phyloP scores from a whole-genome alignment of 2,888 invertebrate genomes.

The Nebria brevicollis region DNA sequence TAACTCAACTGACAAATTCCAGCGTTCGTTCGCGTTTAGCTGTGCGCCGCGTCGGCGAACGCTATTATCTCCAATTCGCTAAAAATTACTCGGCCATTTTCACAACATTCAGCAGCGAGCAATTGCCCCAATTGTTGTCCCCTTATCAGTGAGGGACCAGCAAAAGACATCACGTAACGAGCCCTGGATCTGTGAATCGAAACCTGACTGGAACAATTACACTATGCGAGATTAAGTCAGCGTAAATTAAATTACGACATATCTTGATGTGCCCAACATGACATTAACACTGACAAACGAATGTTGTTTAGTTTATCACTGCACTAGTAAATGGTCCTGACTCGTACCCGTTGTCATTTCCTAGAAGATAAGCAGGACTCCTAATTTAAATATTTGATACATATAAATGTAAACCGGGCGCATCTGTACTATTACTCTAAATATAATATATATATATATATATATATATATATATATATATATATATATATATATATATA shows the following conservation, averaged over 20 bases:
- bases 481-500: too few relatives aligned
- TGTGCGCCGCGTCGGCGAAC: background rate
- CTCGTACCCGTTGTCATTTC: background rate
- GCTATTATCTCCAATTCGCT: background rate
- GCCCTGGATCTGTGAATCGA: background rate
- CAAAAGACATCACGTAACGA: background rate
- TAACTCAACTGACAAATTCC: constrained; percentile 10
- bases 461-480: too few relatives aligned
- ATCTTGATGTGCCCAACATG: background rate
- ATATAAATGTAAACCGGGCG: background rate
- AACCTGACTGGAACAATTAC: background rate
- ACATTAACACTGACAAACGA: constrained; percentile 1
- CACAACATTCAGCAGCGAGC: background rate
- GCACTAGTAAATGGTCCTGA: background rate
- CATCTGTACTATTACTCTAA: background rate
- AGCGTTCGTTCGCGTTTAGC: background rate
- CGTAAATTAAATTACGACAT: background rate
- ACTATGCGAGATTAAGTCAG: background rate
- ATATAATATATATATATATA: too few relatives aligned
- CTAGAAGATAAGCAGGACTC: background rate
- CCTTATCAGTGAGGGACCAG: background rate
- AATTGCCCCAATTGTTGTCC: background rate
- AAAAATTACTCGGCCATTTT: background rate
- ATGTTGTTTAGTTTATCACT: background rate
- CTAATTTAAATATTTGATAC: background rate